These are phyloP conservation scores for Brachionus angularis DNA, from an alignment of 1,140 invertebrate species.

Conservation along the genomic window DNA sequence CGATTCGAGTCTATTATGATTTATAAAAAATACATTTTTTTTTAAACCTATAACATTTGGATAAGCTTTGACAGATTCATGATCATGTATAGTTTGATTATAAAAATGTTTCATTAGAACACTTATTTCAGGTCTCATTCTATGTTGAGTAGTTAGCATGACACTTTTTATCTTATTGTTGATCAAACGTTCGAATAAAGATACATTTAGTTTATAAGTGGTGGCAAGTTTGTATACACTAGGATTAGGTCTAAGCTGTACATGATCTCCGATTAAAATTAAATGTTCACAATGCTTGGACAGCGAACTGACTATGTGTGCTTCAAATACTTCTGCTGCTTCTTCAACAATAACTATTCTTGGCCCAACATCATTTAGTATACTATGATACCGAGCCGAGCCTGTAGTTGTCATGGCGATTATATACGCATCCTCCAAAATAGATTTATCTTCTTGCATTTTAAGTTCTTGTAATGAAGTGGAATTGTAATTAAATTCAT, in stretches of 20 bases:
- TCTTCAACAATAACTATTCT: constrained; percentile 54
- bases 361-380: neutral
- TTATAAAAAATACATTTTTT: constrained; percentile 55
- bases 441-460: constrained; percentile 36
- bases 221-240: constrained; percentile 52
- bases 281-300: constrained; percentile 70
- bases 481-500: neutral
- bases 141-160: constrained; percentile 55
- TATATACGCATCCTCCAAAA: constrained; percentile 48
- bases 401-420: constrained; percentile 55
- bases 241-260: constrained; percentile 59
- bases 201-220: constrained; percentile 56
- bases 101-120: constrained; percentile 57
- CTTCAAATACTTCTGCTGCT: constrained; percentile 56
- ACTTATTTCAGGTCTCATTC: constrained; percentile 59
- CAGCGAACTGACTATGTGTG: constrained; percentile 58
- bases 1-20: constrained; percentile 50
- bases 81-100: constrained; percentile 49
- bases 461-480: constrained; percentile 13
- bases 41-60: constrained; percentile 51
- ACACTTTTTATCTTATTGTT: constrained; percentile 52
- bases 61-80: constrained; percentile 48
- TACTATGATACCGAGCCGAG: constrained; percentile 45
- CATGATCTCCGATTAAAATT: constrained; percentile 74
- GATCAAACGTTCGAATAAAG: constrained; percentile 56